Base-by-base conservation (phyloP, 1,140 invertebrate genomes). In the Anoplophora glabripennis region DNA sequence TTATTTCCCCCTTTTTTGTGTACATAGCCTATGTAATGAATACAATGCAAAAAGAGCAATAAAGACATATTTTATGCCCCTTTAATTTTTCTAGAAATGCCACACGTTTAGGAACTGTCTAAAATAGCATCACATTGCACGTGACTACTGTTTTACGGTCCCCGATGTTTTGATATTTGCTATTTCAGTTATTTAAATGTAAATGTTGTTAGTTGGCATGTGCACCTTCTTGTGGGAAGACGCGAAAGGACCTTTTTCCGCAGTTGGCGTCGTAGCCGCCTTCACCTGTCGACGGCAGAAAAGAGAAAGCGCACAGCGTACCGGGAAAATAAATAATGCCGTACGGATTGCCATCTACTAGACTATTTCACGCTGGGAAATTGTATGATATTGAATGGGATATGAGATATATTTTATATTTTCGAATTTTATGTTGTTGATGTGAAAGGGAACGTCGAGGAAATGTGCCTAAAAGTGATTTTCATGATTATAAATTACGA, bases 361-460 rank as follows among this genome's bases (percentile, higher is more conserved):
- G 61, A 63, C 61, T 49, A 58, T 55, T 59, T 63, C 61, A 59
- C 61, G 52, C 52, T 56, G 61, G 33, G 61, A 63, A 63, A 63
- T 63, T 59, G 61, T 63, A 56, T 44, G 56, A 59, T 63, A 63
- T 63, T 63, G 61, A 63, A 63, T 63, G 55, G 61, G 48, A 55
- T 48, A 59, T 63, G 61, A 59, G 61, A 59, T 49, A 62, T 57
- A 62, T 51, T 62, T 62, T 51, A 48, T 63, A 59, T 54, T 54
- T 58, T 49, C 21, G 44, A 59, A 53, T 55, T 63, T 63, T 44
- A 57, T 52, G 46, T 33, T 55, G 17, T 56, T 51, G 38, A 41
- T 41, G 38, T 41, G 38, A 41, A 41, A 12, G 38, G 15, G 38
- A 41, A 17, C 7, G 38, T 41, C 38, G 38, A 7, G 3, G 38